Evolutionary conservation across 1,140 invertebrate genomes (phyloP), one percentile per base, ranked within the genome.

Genomic region (Bombus consobrinus): DNA sequence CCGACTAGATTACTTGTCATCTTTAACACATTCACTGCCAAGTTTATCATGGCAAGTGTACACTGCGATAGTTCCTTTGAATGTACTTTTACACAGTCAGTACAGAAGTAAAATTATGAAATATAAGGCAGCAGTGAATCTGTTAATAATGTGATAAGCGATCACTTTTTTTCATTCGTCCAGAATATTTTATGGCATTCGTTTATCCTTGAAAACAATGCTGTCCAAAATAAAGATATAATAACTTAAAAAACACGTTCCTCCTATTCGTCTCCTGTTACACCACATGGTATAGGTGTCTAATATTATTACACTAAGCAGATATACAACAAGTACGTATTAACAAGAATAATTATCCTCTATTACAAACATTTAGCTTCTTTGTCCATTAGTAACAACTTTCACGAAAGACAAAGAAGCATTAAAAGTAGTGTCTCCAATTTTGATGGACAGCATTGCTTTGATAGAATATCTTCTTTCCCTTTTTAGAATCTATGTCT

Each of bases 161-260:
- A 83, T 75, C 59, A n/a, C 86, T 81, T 82, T 80, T 62, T 77
- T 87, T 90, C 71, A 88, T 86, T 89, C 86, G 72, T 91, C 87
- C 89, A 86, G 85, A 89, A 83, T 93, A 92, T 85, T 81, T n/a
- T 32, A n/a, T 39, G 64, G n/a, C 39, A 59, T 66, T 72, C 22
- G n/a, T 28, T 25, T 28, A 62, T 32, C 59, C 8, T 28, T 8
- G 12, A 34, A 79, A 47, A 34, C 37, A 77, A 66, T 43, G 76
- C 76, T 66, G 62, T 79, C 62, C 62, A 32, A 77, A 77, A 10
- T 66, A 66, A 79, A 66, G 22, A 62, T 78, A 66, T 8, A 9
- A 32, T 25, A 64, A n/a, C 69, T 39, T 62, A 37, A 39, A 62
- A 68, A 39, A 6, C 8, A n/a, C 2, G 28, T 32, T 62, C n/a